Conservation (phyloP, 2,113 vertebrate species). For the Gopherus evgoodei region DNA sequence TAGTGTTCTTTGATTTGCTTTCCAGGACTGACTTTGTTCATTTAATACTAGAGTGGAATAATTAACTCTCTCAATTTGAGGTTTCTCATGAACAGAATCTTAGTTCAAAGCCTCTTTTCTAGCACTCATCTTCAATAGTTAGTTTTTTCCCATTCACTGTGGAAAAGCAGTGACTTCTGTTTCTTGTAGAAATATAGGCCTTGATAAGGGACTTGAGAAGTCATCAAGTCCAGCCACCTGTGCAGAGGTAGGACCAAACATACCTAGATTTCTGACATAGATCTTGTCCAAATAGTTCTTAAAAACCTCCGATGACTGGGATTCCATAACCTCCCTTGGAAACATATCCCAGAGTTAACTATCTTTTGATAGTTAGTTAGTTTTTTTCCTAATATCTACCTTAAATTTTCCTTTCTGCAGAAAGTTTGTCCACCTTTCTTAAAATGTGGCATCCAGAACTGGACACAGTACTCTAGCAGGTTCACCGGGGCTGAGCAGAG, state of each 20-base stretch:
- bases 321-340: neutral
- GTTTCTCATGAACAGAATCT: neutral
- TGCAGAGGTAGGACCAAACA: neutral
- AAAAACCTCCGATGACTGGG: neutral
- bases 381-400: too few species aligned
- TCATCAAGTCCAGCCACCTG: neutral
- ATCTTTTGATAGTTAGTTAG: neutral
- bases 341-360: neutral
- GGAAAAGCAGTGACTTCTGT: neutral
- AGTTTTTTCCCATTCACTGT: neutral
- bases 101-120: neutral
- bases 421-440: neutral
- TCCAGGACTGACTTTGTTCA: neutral
- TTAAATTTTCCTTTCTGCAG: neutral
- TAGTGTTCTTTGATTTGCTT: neutral
- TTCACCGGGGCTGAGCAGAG: too few species aligned
- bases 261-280: neutral
- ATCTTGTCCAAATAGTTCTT: neutral
- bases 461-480: too few species aligned
- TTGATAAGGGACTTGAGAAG: neutral
- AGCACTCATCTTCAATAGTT: fast-evolving
- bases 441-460: too few species aligned
- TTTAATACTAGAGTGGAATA: neutral
- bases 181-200: neutral
- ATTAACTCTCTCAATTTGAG: neutral